phyloP scores from a whole-genome alignment of 2,888 invertebrate species.

The Alitta virens region DNA sequence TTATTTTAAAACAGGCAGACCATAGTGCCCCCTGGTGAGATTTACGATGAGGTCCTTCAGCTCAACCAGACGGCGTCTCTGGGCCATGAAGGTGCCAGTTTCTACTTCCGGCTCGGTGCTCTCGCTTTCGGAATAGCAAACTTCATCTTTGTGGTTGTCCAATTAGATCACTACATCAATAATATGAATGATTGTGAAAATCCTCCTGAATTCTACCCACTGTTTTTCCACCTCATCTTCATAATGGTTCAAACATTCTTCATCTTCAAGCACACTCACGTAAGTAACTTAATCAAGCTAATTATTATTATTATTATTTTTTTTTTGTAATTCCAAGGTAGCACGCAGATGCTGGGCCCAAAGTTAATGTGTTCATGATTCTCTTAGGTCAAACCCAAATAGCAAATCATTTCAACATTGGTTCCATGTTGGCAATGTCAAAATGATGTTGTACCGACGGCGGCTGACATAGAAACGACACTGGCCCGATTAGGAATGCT shows the following conservation, averaged over 20 bases:
- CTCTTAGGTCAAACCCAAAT: too few species aligned
- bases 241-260: conserved; percentile 99
- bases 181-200: neutral
- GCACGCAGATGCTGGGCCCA: too few species aligned
- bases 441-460: too few species aligned
- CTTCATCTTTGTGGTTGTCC: conserved; percentile 67
- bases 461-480: too few species aligned
- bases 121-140: conserved; percentile 89
- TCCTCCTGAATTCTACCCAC: conserved; percentile 11
- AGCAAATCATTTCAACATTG: too few species aligned
- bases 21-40: too few species aligned
- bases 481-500: too few species aligned
- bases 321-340: too few species aligned
- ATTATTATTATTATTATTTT: too few species aligned
- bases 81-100: conserved; percentile 45
- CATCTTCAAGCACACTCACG: conserved; percentile 72
- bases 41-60: neutral
- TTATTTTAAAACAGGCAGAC: too few species aligned
- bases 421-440: too few species aligned
- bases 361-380: too few species aligned
- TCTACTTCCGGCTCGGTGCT: conserved; percentile 53
- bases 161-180: conserved; percentile 16
- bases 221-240: conserved; percentile 82
- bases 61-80: conserved; percentile 7
- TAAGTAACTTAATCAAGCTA: neutral